These are phyloP conservation scores for Meleagris gallopavo DNA, from an alignment of 2,113 vertebrate genomes.

Conservation along the genomic window DNA sequence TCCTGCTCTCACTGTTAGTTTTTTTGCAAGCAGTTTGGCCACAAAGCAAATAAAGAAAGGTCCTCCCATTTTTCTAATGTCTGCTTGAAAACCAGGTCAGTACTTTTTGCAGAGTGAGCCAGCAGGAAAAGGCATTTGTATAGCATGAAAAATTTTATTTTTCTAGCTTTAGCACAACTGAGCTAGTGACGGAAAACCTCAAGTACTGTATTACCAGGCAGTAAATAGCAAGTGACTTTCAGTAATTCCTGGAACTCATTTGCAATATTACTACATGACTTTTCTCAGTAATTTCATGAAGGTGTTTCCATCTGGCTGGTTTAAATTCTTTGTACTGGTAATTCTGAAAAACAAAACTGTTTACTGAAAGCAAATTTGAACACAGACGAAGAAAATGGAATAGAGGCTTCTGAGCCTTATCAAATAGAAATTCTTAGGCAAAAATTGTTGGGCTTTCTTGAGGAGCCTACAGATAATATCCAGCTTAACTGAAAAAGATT, in stretches of 20 bases:
- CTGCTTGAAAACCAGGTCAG: neutral
- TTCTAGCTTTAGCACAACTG: neutral
- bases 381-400: neutral
- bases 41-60: neutral
- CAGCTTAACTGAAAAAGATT: neutral
- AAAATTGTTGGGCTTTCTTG: neutral
- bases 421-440: neutral
- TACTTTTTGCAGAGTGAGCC: neutral
- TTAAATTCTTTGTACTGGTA: constrained; percentile 14
- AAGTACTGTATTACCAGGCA: constrained; percentile 45
- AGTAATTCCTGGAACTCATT: constrained; percentile 59
- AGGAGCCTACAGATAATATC: neutral
- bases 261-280: neutral
- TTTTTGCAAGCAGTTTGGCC: neutral
- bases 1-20: neutral
- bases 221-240: constrained; percentile 48
- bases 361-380: constrained; percentile 5
- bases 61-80: neutral
- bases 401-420: neutral
- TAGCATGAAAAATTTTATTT: neutral
- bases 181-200: constrained; percentile 56
- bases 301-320: neutral
- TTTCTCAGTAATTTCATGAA: constrained; percentile 46
- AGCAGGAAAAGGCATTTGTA: neutral
- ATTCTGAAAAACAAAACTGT: constrained; percentile 22